Percentiles rank a stretch among this genome's conserved stretches.
Conservation (phyloP, 1,140 invertebrate species). For the Hyposmocoma kahamanoa region DNA sequence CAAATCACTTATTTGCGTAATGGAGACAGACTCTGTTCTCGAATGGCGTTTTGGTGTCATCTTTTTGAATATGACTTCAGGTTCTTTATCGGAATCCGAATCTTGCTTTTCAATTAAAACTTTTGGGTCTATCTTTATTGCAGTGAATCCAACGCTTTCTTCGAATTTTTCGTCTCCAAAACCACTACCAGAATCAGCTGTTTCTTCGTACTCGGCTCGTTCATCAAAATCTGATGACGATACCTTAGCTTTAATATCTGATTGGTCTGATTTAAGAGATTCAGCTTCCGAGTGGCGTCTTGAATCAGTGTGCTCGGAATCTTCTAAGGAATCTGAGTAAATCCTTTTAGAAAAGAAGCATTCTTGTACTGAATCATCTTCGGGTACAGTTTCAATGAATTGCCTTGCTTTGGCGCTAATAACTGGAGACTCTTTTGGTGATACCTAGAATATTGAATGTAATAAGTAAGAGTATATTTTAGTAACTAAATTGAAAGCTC, state of each 20-base stretch:
- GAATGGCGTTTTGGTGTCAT: constrained; percentile 65
- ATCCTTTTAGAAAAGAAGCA: constrained; percentile 73
- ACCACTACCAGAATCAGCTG: constrained; percentile 58
- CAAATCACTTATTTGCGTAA: constrained; percentile 61
- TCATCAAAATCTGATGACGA: constrained; percentile 68
- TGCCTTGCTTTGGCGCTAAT: constrained; percentile 72
- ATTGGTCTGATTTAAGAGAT: constrained; percentile 70
- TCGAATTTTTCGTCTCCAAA: constrained; percentile 69
- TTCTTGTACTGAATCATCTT: constrained; percentile 72
- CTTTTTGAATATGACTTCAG: constrained; percentile 63
- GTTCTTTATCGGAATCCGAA: constrained; percentile 55
- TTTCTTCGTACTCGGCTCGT: constrained; percentile 64
- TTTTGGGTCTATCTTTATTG: constrained; percentile 51
- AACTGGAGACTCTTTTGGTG: constrained; percentile 57
- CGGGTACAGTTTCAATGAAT: constrained; percentile 72
- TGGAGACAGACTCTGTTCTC: constrained; percentile 65
- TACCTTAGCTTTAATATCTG: constrained; percentile 64
- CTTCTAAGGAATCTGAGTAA: constrained; percentile 71
- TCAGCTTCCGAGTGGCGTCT: constrained; percentile 70
- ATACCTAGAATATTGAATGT: constrained; percentile 28
- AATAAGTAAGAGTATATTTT: background rate
- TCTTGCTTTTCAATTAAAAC: constrained; percentile 49
- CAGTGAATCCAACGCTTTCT: constrained; percentile 61
- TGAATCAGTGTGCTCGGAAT: constrained; percentile 70
- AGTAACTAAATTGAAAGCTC: background rate